Evolutionary conservation across 2,888 invertebrate species (phyloP), one percentile per base, ranked within the genome.

Genomic region (Harpalus rubripes): DNA sequence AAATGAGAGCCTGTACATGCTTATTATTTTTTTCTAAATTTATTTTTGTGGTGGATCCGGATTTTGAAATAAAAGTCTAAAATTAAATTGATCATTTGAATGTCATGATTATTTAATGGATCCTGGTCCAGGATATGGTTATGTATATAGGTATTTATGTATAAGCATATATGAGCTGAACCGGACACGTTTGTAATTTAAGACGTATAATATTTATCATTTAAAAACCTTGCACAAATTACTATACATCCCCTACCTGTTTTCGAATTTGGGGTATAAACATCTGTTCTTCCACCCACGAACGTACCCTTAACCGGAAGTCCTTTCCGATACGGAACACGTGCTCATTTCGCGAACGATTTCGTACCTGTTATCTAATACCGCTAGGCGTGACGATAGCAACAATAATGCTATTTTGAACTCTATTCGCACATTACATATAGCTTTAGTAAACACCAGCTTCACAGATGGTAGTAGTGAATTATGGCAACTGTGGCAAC

Each of bases 261-360:
- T 68, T 68, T 12, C n/a, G 1, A 39, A 32, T 7, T 68, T 68
- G 15, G 65, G 39, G 15, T 39, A 39, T n/a, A 74, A 52, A 15
- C 74, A 74, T 74, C 44, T 74, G 74, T 74, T 52, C 44, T 32
- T 74, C 74, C 74, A 22, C 74, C 52, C 74, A 74, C 16, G 22
- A 18, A 18, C 78, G 5, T 3, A 12, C 41, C 61, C 87, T 84
- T 88, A 88, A 89, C 88, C 87, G 87, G 88, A 88, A 88, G 87
- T 87, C 85, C 86, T 86, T 86, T 86, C 87, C 87, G 87, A 88
- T 87, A 52, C 87, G 26, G 78, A 63, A 89, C 89, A 89, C 89
- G 89, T 89, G 89, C 89, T 88, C 86, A 85, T 87, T 88, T 88
- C 87, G 88, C 88, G 86, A 87, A 87, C 88, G 87, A 88, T 89